Base-by-base conservation (phyloP, 2,888 invertebrate genomes). In the Ferdinandea cuprea region DNA sequence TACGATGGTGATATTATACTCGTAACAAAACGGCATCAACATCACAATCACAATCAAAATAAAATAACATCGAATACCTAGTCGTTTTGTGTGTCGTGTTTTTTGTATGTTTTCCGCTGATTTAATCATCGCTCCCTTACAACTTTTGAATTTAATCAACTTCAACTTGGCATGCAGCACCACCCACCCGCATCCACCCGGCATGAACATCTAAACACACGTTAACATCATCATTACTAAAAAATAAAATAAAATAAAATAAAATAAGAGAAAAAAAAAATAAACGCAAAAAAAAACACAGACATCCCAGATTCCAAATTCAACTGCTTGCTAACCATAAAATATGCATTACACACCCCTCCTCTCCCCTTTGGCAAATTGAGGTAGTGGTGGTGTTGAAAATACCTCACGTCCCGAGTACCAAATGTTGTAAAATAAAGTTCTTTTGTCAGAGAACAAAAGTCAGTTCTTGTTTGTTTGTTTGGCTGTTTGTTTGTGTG, bases 401-500 rank as follows among this genome's bases (percentile, higher is more conserved):
- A 66, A 69, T 46, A 58, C 80, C 52, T 44, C 72, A 44, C 35
- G 46, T 54, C 17, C 35, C 52, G 77, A 66, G 48, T 46, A 81
- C 81, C 81, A 81, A 81, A 81, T 81, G 81, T 77, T 77, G 71
- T 81, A 81, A 77, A 81, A 81, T 81, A 77, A 81, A 77, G 81
- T 81, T 81, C 71, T 42, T 61, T 81, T 81, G 81, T 81, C 54
- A 59, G 44, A 72, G 77, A 81, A 81, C 81, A 81, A 81, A 81
- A 81, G 71, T 81, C 77, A 65, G 50, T 61, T 58, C 28, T 61
- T 68, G 74, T 48, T 44, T 40, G 44, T 56, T 13, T 35, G 32
- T 28, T 65, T 68, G 28, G n/a, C n/a, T 68, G 74, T 48, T 44
- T 40, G 44, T 56, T 13, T 35, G 32, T 28, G 56, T 68, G 28